phyloP scores from a whole-genome alignment of 2,113 vertebrate species.

The Chamaetylas fuelleborni region DNA sequence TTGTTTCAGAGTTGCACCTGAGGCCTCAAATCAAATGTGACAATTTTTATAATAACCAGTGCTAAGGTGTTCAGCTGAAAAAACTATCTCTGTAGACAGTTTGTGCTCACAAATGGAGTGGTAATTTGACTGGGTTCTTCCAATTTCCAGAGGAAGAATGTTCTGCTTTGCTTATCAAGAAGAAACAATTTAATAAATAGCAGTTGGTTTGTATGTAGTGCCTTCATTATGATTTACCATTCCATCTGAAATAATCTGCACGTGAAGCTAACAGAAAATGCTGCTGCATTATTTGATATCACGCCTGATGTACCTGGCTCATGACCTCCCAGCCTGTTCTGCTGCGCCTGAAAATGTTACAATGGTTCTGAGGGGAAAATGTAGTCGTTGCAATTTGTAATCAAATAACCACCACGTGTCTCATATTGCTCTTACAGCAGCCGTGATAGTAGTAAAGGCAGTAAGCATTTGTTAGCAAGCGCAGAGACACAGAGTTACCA shows the following conservation, averaged over 20 bases:
- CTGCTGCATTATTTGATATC: neutral
- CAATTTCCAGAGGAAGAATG: constrained; percentile 12
- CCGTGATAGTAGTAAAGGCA: neutral
- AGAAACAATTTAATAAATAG: constrained; percentile 11
- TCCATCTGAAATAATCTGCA: neutral
- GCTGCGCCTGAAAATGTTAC: neutral
- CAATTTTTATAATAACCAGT: constrained; percentile 3
- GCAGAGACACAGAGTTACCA: neutral
- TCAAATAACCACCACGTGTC: neutral
- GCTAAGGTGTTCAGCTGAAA: constrained; percentile 6
- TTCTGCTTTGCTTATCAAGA: constrained; percentile 44
- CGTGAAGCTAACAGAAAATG: neutral
- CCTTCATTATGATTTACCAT: neutral
- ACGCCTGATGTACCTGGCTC: neutral
- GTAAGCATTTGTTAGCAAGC: constrained; percentile 20
- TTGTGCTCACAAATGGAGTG: constrained; percentile 12
- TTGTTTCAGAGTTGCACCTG: constrained; percentile 45
- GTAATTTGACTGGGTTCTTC: neutral
- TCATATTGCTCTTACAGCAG: neutral
- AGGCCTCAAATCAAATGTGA: constrained; percentile 60
- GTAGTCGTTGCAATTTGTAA: neutral
- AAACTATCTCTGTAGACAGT: neutral
- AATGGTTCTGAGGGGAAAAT: neutral
- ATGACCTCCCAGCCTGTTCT: neutral
- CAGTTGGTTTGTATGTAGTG: neutral